A percentile compares a stretch with the other conserved stretches of the same genome.
phyloP scores from a whole-genome alignment of 2,888 invertebrate species.

The Drosophila dives region DNA sequence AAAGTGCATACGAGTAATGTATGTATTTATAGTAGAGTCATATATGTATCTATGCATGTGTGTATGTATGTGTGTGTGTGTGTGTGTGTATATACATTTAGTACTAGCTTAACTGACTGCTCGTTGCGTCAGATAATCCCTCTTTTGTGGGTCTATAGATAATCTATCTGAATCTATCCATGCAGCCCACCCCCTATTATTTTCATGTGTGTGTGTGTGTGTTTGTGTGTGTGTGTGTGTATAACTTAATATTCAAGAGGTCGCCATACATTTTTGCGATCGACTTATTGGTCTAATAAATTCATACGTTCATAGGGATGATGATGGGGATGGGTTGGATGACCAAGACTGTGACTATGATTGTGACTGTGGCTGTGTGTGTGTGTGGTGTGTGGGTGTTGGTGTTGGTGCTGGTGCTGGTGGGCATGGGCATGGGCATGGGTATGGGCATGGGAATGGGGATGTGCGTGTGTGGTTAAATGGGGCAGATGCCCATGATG shows the following conservation, averaged over 20 bases:
- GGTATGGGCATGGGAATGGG: constrained; percentile 12
- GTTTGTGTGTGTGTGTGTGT: constrained; percentile 17
- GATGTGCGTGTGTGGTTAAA: constrained; percentile 27
- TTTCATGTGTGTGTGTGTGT: background rate
- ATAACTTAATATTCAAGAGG: constrained; percentile 17
- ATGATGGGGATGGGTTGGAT: constrained; percentile 54
- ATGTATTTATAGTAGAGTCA: constrained; percentile 18
- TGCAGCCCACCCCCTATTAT: background rate
- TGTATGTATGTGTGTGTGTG: constrained; percentile 7
- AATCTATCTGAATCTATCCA: background rate
- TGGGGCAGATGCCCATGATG: constrained; percentile 38
- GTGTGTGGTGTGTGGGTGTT: constrained; percentile 39
- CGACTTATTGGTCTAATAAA: constrained; percentile 81
- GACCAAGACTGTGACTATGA: constrained; percentile 24
- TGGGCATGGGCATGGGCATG: constrained; percentile 33
- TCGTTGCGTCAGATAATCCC: constrained; percentile 2
- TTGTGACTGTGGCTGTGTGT: constrained; percentile 27
- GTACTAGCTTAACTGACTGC: constrained; percentile 15
- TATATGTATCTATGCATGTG: constrained; percentile 9
- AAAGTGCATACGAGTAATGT: constrained; percentile 45
- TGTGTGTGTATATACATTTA: constrained; percentile 5
- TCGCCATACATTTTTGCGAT: constrained; percentile 52
- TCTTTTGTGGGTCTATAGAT: background rate
- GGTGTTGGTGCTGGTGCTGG: constrained; percentile 1
- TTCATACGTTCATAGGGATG: constrained; percentile 81